Base-by-base conservation (phyloP, 1,140 invertebrate genomes). In the Ericerus pela region DNA sequence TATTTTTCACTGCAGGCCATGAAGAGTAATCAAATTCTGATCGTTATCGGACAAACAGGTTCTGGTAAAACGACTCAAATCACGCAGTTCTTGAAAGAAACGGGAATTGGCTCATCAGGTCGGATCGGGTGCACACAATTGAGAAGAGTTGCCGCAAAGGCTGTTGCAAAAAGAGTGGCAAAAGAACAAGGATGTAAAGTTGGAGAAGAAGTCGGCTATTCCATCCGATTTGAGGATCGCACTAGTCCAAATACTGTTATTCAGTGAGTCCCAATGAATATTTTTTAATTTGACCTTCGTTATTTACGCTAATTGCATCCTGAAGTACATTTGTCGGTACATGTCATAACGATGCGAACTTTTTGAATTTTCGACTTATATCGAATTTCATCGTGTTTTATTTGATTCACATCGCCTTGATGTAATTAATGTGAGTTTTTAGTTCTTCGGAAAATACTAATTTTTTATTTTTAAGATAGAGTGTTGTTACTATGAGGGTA, bases 51-150 rank as follows among this genome's bases (percentile, higher is more conserved):
- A 65, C 94, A 97, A 73, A 97, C 91, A 30, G 89, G 93, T 10
- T 95, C 89, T 57, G 94, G 94, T 0, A 99, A 99, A 75, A 99
- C 96, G 1, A 99, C 96, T 27, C 95, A 89, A 65, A 89, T 89
- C 63, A 85, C 85, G 1, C 88, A 91, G 70, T 81, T 80, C 60
- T 71, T 88, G 5, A 71, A 77, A 51, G 77, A 83, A 55, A 69
- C 72, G 6, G 73, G 76, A 26, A 63, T 81, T 29, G 68, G 75
- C 20, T 70, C 68, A 51, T 73, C 72, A 41, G 75, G 75, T 47
- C 75, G 76, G 55, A 83, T 92, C 58, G 85, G 76, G 0, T 77
- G 94, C 18, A 93, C 90, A 0, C 85, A 80, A 69, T 94, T 94
- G 1, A 73, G 94, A 37, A 72, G 93, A 62, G 88, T 98, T 1